Conservation (phyloP, 2,888 invertebrate genomes). For the Cataglyphis rosenhaueri region DNA sequence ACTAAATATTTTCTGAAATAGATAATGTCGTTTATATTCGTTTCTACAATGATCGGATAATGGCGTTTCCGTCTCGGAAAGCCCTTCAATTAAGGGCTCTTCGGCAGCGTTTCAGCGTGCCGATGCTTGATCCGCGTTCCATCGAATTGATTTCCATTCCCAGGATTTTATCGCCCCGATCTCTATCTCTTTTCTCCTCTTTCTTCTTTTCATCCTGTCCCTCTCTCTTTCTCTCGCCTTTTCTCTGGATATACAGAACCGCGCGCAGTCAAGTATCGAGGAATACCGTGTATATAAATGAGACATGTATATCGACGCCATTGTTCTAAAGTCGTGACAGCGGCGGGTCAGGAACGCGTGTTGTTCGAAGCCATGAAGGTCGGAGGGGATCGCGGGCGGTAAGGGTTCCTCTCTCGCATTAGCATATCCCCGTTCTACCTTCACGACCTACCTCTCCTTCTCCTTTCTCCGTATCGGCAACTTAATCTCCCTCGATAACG, state of each 20-base stretch:
- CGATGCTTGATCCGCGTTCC: conserved; percentile 69
- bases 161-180: conserved; percentile 70
- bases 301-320: conserved; percentile 84
- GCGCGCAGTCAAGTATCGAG: conserved; percentile 70
- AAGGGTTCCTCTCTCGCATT: conserved; percentile 74
- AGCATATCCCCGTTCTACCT: conserved; percentile 77
- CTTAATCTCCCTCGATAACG: conserved; percentile 82
- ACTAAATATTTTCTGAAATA: conserved; percentile 17
- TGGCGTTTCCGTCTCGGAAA: conserved; percentile 18
- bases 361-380: conserved; percentile 67
- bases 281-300: conserved; percentile 81
- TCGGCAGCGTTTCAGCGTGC: conserved; percentile 61
- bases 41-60: conserved; percentile 16
- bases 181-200: conserved; percentile 23
- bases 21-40: conserved; percentile 21
- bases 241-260: conserved; percentile 53
- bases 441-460: conserved; percentile 57
- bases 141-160: conserved; percentile 75
- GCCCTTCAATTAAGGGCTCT: conserved; percentile 57
- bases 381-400: conserved; percentile 59
- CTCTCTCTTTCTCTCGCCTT: not conserved
- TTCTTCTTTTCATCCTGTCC: not conserved
- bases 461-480: conserved; percentile 81
- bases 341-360: conserved; percentile 84
- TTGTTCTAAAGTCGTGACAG: conserved; percentile 84